Percentiles rank a stretch among this genome's conserved stretches.
These are phyloP conservation scores for Montifringilla adamsi DNA, from an alignment of 2,113 vertebrate species.

Conservation along the genomic window DNA sequence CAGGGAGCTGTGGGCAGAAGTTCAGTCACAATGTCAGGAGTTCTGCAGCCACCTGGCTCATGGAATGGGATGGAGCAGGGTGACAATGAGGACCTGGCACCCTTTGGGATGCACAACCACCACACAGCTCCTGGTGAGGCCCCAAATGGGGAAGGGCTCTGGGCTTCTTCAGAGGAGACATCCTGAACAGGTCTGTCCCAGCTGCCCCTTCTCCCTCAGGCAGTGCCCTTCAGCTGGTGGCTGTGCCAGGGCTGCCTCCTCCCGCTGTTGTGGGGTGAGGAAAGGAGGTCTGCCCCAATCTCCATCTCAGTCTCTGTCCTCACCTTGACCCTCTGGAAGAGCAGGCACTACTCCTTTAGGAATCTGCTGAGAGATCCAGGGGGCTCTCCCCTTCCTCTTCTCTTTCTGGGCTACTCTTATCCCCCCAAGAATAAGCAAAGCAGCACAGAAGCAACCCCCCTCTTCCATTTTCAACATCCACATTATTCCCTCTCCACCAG, in stretches of 20 bases:
- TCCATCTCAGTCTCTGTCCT: neutral
- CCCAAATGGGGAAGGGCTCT: neutral
- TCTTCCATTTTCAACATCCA: neutral
- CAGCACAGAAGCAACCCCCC: neutral
- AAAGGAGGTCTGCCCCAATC: neutral
- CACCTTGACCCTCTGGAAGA: accelerated
- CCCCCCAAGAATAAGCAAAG: neutral
- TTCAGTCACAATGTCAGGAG: neutral
- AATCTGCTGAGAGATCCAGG: neutral
- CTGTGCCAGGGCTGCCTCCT: neutral
- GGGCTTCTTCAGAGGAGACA: neutral
- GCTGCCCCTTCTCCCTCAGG: neutral
- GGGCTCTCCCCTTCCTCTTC: neutral
- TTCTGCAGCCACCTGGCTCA: neutral
- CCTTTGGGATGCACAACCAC: neutral
- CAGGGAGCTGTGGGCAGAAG: neutral
- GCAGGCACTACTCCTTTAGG: neutral
- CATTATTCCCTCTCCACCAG: neutral
- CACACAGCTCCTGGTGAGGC: neutral
- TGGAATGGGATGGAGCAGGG: neutral
- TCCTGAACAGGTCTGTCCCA: accelerated
- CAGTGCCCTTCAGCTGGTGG: neutral
- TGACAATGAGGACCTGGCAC: accelerated
- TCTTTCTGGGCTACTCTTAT: neutral
- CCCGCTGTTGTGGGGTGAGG: neutral